Conservation (phyloP, 1,140 invertebrate genomes). For the Tyrophagus putrescentiae region DNA sequence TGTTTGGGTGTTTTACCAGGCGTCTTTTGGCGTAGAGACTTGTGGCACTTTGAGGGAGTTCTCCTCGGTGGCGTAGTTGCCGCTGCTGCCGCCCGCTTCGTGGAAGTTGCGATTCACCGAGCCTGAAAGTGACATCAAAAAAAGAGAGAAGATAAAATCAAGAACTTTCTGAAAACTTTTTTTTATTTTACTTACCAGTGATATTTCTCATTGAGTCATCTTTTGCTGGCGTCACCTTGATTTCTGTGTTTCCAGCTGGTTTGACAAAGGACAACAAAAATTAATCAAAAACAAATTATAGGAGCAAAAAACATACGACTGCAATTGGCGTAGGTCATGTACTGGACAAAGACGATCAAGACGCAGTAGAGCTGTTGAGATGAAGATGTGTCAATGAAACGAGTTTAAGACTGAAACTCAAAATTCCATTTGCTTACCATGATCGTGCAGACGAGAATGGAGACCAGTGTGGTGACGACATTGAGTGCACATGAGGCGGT, state of each 20-base stretch:
- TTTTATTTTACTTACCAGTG: not conserved
- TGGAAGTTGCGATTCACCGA: not conserved
- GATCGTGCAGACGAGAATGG: slow-evolving; percentile 1
- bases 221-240: slow-evolving; percentile 4
- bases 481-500: not conserved
- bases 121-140: not conserved
- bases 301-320: not conserved
- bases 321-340: not conserved
- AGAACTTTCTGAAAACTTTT: too few relatives aligned
- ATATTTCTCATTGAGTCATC: slow-evolving; percentile 1
- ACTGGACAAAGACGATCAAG: slow-evolving; percentile 1
- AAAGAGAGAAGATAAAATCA: not conserved
- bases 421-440: slow-evolving; percentile 1
- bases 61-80: not conserved
- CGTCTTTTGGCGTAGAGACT: slow-evolving; percentile 15
- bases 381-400: not conserved
- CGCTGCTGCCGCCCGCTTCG: not conserved
- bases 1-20: too few relatives aligned
- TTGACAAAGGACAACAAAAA: too few relatives aligned
- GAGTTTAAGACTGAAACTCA: not conserved
- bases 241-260: slow-evolving; percentile 3
- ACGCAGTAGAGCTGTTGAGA: slow-evolving; percentile 9
- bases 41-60: slow-evolving; percentile 14
- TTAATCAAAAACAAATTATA: not conserved
- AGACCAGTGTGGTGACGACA: not conserved